Percentiles rank a stretch among this genome's conserved stretches.
Evolutionary conservation across 2,888 invertebrate genomes (phyloP).

Genomic region (Luperina testacea): DNA sequence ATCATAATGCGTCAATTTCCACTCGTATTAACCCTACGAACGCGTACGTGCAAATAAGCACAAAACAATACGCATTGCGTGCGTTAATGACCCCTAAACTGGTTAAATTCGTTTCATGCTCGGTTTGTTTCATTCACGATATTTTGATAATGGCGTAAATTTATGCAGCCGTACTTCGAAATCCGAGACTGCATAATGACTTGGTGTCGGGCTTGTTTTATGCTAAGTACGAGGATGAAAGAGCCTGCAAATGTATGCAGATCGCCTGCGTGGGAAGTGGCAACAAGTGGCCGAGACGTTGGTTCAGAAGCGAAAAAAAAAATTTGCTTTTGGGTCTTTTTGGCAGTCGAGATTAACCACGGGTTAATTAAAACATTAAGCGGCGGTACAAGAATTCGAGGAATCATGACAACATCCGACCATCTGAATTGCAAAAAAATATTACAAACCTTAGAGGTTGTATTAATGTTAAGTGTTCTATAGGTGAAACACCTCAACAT

Average conservation of each 20-base stretch:
- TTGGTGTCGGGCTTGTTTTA: conserved; percentile 88
- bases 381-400: conserved; percentile 59
- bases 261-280: conserved; percentile 88
- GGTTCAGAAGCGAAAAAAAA: conserved; percentile 76
- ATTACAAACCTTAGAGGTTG: conserved; percentile 27
- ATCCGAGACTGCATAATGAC: conserved; percentile 88
- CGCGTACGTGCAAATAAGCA: conserved; percentile 70
- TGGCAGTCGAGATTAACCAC: conserved; percentile 78
- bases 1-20: conserved; percentile 59
- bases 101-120: conserved; percentile 83
- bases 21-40: conserved; percentile 67
- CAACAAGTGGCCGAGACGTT: conserved; percentile 87
- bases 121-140: conserved; percentile 85
- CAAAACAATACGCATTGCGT: conserved; percentile 82
- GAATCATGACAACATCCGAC: conserved; percentile 51
- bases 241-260: conserved; percentile 88
- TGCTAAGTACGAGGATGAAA: conserved; percentile 87
- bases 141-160: conserved; percentile 89
- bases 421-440: conserved; percentile 35
- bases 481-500: conserved; percentile 11
- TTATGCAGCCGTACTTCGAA: conserved; percentile 86
- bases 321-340: conserved; percentile 74
- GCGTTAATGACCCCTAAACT: conserved; percentile 86
- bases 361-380: conserved; percentile 83
- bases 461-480: not conserved